Conservation (phyloP, 2,797 vertebrate species). For the Australoheros facetus region DNA sequence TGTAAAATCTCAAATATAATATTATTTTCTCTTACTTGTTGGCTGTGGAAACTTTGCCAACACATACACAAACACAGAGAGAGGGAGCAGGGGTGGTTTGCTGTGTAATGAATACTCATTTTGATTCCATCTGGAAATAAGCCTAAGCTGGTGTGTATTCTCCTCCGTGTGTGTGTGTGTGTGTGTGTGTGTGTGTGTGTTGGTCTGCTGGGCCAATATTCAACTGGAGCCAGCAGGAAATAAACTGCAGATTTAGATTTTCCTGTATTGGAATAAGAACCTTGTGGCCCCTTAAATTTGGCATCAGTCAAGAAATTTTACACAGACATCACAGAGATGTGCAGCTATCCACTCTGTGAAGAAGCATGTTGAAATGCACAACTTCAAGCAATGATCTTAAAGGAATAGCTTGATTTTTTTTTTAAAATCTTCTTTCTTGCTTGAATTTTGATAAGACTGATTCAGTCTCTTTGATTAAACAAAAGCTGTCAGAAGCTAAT, state of each 20-base stretch:
- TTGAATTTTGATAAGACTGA: background rate
- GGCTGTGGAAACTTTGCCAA: slow-evolving; percentile 57
- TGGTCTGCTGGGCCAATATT: slow-evolving; percentile 17
- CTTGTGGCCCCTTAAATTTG: slow-evolving; percentile 50
- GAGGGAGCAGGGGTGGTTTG: slow-evolving; percentile 19
- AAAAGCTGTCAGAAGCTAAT: background rate
- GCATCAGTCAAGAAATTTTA: slow-evolving; percentile 34
- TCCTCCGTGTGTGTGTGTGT: slow-evolving; percentile 15
- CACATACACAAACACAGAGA: slow-evolving; percentile 25
- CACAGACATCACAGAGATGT: slow-evolving; percentile 30
- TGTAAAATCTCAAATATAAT: slow-evolving; percentile 59
- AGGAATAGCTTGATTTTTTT: background rate
- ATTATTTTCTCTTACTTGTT: slow-evolving; percentile 59
- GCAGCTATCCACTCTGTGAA: background rate
- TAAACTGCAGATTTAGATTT: slow-evolving; percentile 63
- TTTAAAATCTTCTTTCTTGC: background rate
- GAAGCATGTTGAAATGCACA: slow-evolving; percentile 6
- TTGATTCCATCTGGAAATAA: slow-evolving; percentile 65
- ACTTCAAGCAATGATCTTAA: background rate
- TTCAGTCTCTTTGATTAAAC: background rate
- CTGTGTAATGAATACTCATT: slow-evolving; percentile 60
- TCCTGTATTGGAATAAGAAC: slow-evolving; percentile 43
- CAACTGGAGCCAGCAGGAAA: slow-evolving; percentile 59
- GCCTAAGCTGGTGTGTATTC: slow-evolving; percentile 43
- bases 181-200: background rate